A percentile compares a stretch with the other conserved stretches of the same genome.
Conservation (phyloP, 2,888 invertebrate species). For the Spodoptera picta region DNA sequence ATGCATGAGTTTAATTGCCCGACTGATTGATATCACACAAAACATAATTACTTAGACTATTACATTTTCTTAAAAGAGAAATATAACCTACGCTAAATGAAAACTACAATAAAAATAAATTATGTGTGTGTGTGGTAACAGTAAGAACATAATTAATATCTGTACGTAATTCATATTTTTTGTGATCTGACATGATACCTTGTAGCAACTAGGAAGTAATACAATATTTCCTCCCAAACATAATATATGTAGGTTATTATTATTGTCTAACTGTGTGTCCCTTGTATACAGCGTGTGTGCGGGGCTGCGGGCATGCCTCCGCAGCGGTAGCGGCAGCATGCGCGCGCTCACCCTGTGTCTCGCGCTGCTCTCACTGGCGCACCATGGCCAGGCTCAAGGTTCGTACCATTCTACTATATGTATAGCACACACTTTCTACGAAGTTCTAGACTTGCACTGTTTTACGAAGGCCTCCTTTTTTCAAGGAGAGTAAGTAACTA, state of each 20-base stretch:
- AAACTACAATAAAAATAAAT: too few relatives aligned
- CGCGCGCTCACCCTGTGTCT: slow-evolving; percentile 69
- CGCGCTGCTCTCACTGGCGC: slow-evolving; percentile 65
- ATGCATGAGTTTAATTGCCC: slow-evolving; percentile 41
- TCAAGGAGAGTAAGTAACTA: too few relatives aligned
- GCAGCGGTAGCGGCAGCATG: slow-evolving; percentile 70
- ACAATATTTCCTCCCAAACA: too few relatives aligned
- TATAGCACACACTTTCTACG: neutral
- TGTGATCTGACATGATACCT: too few relatives aligned
- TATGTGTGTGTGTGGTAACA: too few relatives aligned
- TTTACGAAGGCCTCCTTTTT: too few relatives aligned
- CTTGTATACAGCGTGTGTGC: slow-evolving; percentile 22
- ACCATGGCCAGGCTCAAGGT: slow-evolving; percentile 63
- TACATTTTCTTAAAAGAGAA: too few relatives aligned
- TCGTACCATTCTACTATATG: neutral
- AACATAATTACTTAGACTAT: slow-evolving; percentile 26
- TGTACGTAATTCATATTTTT: too few relatives aligned
- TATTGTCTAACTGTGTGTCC: neutral
- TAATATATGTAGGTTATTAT: neutral
- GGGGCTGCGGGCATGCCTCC: slow-evolving; percentile 55
- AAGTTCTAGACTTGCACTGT: too few relatives aligned
- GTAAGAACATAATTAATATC: too few relatives aligned
- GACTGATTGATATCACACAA: slow-evolving; percentile 39
- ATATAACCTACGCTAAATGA: too few relatives aligned
- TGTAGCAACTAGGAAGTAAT: too few relatives aligned